These are phyloP conservation scores for Crypturellus tataupa DNA, from an alignment of 2,797 vertebrate species.

Conservation along the genomic window DNA sequence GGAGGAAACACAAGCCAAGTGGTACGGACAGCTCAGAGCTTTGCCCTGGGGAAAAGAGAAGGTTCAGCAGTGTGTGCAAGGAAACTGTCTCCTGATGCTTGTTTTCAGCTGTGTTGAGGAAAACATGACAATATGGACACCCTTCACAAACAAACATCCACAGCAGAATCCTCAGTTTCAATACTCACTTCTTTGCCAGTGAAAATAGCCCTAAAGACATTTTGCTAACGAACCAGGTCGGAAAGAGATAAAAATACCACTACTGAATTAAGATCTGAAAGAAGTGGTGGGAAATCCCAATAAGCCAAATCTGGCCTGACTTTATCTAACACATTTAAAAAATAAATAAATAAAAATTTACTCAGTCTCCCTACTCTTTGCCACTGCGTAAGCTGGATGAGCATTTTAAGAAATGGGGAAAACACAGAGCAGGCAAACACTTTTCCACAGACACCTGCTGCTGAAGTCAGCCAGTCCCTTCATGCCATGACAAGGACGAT, in stretches of 20 bases:
- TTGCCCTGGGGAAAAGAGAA: neutral
- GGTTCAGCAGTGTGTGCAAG: neutral
- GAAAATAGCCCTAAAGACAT: slow-evolving; percentile 17
- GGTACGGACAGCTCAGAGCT: neutral
- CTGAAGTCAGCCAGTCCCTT: neutral
- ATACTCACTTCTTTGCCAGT: neutral
- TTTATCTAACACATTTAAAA: neutral
- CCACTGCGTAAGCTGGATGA: neutral
- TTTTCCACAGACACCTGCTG: neutral
- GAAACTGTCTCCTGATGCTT: neutral
- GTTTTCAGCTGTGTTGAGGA: neutral
- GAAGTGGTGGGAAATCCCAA: neutral
- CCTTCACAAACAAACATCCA: slow-evolving; percentile 5
- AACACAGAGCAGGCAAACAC: neutral
- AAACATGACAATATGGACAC: neutral
- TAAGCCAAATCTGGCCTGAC: neutral
- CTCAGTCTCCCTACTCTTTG: neutral
- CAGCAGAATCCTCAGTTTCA: neutral
- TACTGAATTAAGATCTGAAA: neutral
- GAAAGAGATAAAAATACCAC: neutral
- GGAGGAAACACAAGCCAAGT: neutral
- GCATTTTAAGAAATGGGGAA: neutral
- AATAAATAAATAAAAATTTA: neutral
- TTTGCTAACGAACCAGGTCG: neutral
- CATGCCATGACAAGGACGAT: neutral